Base-by-base conservation (phyloP, 2,797 vertebrate species). In the Astyanax mexicanus region DNA sequence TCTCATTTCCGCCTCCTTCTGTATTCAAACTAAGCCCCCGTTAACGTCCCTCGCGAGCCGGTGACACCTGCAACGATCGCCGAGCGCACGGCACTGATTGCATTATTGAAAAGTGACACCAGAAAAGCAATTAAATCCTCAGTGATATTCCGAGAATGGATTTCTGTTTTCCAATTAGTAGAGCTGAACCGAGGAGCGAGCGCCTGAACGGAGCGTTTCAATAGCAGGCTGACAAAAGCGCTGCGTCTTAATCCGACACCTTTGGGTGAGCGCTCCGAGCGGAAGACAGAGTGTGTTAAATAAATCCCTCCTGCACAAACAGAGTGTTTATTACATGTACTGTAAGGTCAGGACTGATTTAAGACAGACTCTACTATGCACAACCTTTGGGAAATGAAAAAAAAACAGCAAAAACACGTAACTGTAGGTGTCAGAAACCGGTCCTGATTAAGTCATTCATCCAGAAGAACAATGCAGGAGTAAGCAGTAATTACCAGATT, bases 81-180 rank as follows among this genome's bases (percentile, higher is more conserved):
- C 1, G 7, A 9, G 47, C n/a, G 17, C 17, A 1, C 47, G n/a
- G n/a, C 47, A 19, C 17, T 21, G 13, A 45, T 17, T 17, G 15
- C 42, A 4, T 21, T 49, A 19, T 49, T 19, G 17, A 49, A 77
- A 80, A 76, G 66, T 69, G 35, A 47, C 29, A 37, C 23, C 37
- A 40, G n/a, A 51, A 74, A 80, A 78, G 76, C 84, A 81, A 82
- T 83, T 80, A 76, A 42, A 69, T 58, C 44, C 21, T 62, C 55
- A 51, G 72, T 79, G 52, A 76, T 74, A 52, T 47, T 75, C 58
- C 44, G 21, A 77, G 69, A 64, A 61, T 55, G 69, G 80, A 71
- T 82, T 76, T 77, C 75, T 71, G 35, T 80, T 76, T 80, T 73
- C 71, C 74, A 74, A 82, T 82, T 78, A 78, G 75, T 19, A 72